A percentile compares a stretch with the other conserved stretches of the same genome.
Evolutionary conservation across 1,140 invertebrate genomes (phyloP).

Genomic region (Eupristina koningsbergeri): DNA sequence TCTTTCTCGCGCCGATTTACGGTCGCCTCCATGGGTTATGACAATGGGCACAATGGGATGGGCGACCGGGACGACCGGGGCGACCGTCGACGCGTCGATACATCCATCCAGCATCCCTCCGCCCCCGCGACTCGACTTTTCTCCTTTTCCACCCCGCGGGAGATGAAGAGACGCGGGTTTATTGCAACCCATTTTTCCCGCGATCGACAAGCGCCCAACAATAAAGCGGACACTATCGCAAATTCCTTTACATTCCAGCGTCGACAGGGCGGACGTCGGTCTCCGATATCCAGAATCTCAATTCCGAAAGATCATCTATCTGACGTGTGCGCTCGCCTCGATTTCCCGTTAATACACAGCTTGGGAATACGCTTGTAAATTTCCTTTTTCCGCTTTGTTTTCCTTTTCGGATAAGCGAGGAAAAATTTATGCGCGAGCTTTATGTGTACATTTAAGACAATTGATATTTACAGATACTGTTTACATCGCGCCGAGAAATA

Average conservation of each 20-base stretch:
- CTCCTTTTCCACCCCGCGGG: too few relatives aligned
- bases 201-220: constrained; percentile 41
- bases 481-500: background rate
- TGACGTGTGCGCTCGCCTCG: background rate
- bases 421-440: background rate
- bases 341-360: background rate
- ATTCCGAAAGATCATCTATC: constrained; percentile 37
- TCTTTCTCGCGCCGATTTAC: constrained; percentile 64
- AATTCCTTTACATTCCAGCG: constrained; percentile 32
- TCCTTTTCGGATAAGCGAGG: background rate
- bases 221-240: constrained; percentile 41
- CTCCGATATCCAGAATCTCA: constrained; percentile 34
- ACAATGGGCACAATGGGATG: constrained; percentile 61
- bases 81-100: constrained; percentile 29
- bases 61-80: background rate
- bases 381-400: background rate
- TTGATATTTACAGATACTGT: background rate
- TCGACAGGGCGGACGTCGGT: background rate
- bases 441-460: background rate
- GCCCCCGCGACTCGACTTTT: too few relatives aligned
- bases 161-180: constrained; percentile 26
- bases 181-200: constrained; percentile 43
- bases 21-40: constrained; percentile 67
- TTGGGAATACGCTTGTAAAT: background rate
- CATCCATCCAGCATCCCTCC: constrained; percentile 20